These are phyloP conservation scores for Acanthiza pusilla DNA, from an alignment of 2,797 vertebrate species.

Conservation along the genomic window DNA sequence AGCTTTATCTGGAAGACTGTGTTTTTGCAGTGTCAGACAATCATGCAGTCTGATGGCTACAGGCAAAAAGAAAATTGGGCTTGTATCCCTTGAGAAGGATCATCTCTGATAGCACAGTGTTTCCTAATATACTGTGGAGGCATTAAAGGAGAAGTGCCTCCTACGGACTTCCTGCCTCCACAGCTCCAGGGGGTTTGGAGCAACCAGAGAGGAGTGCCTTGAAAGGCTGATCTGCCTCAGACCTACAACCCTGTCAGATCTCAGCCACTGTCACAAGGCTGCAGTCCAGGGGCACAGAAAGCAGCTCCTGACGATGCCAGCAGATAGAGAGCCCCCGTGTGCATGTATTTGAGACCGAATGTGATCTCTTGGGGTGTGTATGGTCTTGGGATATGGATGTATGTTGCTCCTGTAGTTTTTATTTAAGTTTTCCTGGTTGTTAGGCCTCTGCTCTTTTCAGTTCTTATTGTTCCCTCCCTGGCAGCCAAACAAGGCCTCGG, in stretches of 20 bases:
- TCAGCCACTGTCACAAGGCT: not conserved
- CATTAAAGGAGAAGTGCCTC: not conserved
- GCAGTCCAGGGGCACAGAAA: not conserved
- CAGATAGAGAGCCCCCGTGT: accelerated
- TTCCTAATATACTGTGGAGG: not conserved
- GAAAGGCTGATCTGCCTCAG: not conserved
- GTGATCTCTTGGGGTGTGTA: not conserved
- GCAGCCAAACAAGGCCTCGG: not conserved
- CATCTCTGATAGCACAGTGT: not conserved
- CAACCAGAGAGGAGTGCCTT: not conserved
- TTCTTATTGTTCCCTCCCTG: not conserved
- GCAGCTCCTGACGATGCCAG: not conserved
- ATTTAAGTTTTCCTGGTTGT: not conserved
- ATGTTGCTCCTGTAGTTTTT: not conserved
- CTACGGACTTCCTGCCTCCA: not conserved
- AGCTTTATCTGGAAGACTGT: not conserved
- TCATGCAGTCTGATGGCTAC: not conserved
- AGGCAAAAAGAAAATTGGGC: not conserved
- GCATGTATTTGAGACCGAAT: not conserved
- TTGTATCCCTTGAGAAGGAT: not conserved
- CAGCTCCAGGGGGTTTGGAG: not conserved
- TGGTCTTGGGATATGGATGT: not conserved
- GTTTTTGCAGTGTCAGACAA: not conserved
- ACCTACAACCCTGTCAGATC: not conserved
- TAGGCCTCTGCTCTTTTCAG: not conserved